phyloP scores from a whole-genome alignment of 1,140 invertebrate species.

The Magallana angulata region DNA sequence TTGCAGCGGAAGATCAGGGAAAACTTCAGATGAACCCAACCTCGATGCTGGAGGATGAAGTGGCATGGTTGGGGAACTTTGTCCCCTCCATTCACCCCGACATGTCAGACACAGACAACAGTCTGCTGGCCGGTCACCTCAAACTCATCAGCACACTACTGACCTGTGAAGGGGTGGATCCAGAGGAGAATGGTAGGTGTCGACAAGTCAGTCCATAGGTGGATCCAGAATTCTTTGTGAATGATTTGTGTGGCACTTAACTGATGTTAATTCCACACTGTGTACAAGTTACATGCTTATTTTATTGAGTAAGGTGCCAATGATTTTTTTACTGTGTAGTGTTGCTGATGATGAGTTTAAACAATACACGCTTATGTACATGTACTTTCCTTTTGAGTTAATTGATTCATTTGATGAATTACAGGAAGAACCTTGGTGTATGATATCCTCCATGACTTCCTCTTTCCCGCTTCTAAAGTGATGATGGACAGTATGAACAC shows the following conservation, averaged over 20 bases:
- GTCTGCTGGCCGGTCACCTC: conserved; percentile 81
- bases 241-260: no score
- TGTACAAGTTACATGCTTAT: no score
- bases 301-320: no score
- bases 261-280: no score
- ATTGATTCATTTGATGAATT: conserved; percentile 34
- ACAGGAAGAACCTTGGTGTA: conserved; percentile 78
- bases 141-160: conserved; percentile 80
- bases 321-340: no score
- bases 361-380: no score
- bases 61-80: conserved; percentile 81
- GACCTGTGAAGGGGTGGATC: conserved; percentile 80
- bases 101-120: conserved; percentile 78
- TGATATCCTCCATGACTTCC: conserved; percentile 80
- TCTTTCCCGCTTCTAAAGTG: conserved; percentile 81
- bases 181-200: conserved; percentile 76
- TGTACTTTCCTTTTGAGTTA: no score
- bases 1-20: conserved; percentile 76
- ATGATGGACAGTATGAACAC: conserved; percentile 78
- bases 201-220: not conserved
- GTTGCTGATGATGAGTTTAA: no score
- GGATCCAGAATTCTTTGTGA: not conserved
- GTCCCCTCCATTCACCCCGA: conserved; percentile 76
- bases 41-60: conserved; percentile 81
- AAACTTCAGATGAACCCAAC: conserved; percentile 76